These are phyloP conservation scores for Drosophila ananassae DNA, from an alignment of 1,140 invertebrate genomes.

Conservation along the genomic window DNA sequence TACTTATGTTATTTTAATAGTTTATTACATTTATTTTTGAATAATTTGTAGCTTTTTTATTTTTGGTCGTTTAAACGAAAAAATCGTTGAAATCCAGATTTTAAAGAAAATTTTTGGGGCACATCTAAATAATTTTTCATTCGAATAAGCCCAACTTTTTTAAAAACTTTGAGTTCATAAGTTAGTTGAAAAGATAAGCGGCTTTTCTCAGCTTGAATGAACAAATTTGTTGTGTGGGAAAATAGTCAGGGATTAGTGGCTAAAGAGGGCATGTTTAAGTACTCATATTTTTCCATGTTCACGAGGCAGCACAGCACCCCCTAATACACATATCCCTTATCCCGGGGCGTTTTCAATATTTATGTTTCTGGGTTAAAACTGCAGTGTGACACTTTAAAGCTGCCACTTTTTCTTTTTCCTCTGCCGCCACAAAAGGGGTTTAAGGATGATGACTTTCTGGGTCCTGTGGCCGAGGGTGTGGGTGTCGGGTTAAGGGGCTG, in stretches of 20 bases:
- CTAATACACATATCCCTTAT: neutral
- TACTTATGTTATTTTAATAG: no score
- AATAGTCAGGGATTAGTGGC: neutral
- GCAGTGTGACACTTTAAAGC: slow-evolving; percentile 64
- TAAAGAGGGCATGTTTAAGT: neutral
- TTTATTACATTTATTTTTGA: no score
- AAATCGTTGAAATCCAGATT: no score
- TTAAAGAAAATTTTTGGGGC: no score
- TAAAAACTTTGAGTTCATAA: neutral
- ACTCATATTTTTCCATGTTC: neutral
- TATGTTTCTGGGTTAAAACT: slow-evolving; percentile 78
- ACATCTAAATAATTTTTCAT: no score
- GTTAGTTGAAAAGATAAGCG: neutral
- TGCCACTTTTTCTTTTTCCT: slow-evolving; percentile 8
- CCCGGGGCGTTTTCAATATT: slow-evolving; percentile 37
- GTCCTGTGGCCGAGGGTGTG: neutral
- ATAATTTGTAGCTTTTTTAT: no score
- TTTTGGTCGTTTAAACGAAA: no score
- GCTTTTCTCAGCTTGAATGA: neutral
- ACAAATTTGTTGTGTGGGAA: neutral
- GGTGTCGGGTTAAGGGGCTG: no score
- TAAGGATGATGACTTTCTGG: slow-evolving; percentile 30
- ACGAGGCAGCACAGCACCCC: neutral
- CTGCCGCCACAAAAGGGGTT: slow-evolving; percentile 12
- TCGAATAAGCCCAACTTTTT: no score